Conservation (phyloP, 2,888 invertebrate genomes). For the Limulus polyphemus region DNA sequence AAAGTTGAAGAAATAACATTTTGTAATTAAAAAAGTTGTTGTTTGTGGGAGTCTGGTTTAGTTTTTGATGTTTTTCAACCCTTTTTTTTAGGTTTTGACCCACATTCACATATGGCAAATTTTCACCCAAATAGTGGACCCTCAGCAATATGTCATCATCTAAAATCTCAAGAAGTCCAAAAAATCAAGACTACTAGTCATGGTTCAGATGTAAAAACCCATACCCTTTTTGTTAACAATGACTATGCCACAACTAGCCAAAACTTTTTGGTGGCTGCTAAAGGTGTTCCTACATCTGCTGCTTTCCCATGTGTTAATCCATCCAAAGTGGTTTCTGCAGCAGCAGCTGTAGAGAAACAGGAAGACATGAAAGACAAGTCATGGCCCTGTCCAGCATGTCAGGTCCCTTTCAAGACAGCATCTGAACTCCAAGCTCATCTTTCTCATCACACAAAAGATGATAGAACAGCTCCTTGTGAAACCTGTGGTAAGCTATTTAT, state of each 20-base stretch:
- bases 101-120: constrained; percentile 21
- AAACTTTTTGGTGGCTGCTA: constrained; percentile 17
- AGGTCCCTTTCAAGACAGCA: constrained; percentile 28
- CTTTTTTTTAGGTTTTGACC: constrained; percentile 19
- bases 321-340: constrained; percentile 17
- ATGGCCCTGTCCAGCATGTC: constrained; percentile 30
- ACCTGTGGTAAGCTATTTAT: constrained; percentile 29
- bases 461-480: constrained; percentile 28
- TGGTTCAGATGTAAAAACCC: constrained; percentile 13
- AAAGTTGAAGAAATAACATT: too few species aligned
- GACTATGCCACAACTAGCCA: constrained; percentile 13
- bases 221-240: constrained; percentile 13
- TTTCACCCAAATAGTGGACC: constrained; percentile 16
- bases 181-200: constrained; percentile 5
- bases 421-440: constrained; percentile 28
- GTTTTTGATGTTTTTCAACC: too few species aligned
- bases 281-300: constrained; percentile 12
- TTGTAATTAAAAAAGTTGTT: too few species aligned
- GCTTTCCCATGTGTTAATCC: constrained; percentile 21
- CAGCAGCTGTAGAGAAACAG: constrained; percentile 8
- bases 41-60: too few species aligned
- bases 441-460: constrained; percentile 26
- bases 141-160: constrained; percentile 8
- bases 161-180: constrained; percentile 14
- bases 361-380: constrained; percentile 9